A percentile compares a stretch with the other conserved stretches of the same genome.
phyloP scores from a whole-genome alignment of 2,797 vertebrate species.

The Oceanodroma leucorhoa region DNA sequence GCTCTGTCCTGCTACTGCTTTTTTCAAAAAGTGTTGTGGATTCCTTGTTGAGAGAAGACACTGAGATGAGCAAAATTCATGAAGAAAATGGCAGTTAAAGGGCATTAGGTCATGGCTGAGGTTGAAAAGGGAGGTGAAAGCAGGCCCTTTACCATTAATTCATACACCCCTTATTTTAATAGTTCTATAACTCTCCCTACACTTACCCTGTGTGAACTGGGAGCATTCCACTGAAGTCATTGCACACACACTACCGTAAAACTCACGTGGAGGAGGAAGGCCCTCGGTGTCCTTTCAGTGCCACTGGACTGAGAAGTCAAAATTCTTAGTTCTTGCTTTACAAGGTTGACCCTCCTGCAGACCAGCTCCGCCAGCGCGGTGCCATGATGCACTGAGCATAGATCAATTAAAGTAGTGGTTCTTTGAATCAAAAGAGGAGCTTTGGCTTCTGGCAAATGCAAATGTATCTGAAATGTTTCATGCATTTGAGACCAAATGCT shows the following conservation, averaged over 20 bases:
- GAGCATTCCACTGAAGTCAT: not conserved
- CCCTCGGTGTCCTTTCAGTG: not conserved
- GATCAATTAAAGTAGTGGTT: not conserved
- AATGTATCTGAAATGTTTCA: not conserved
- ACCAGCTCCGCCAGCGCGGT: not conserved
- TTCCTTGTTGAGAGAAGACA: not conserved
- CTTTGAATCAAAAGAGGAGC: not conserved
- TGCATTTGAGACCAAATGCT: not conserved
- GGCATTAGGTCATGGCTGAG: not conserved
- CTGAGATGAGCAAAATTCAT: not conserved
- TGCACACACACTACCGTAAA: fast-evolving
- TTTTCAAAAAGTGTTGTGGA: not conserved
- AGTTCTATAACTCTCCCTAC: not conserved
- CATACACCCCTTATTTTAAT: not conserved
- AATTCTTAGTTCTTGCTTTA: not conserved
- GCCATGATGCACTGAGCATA: not conserved
- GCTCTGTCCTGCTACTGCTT: not conserved
- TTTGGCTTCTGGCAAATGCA: not conserved
- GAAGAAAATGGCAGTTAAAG: not conserved
- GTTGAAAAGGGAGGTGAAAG: not conserved
- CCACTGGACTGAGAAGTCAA: not conserved
- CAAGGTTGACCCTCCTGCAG: not conserved
- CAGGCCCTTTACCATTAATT: not conserved
- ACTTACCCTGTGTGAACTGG: not conserved
- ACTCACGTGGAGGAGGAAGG: not conserved